These are phyloP conservation scores for Tetragnatha versicolor DNA, from an alignment of 1,140 invertebrate species.

Conservation along the genomic window DNA sequence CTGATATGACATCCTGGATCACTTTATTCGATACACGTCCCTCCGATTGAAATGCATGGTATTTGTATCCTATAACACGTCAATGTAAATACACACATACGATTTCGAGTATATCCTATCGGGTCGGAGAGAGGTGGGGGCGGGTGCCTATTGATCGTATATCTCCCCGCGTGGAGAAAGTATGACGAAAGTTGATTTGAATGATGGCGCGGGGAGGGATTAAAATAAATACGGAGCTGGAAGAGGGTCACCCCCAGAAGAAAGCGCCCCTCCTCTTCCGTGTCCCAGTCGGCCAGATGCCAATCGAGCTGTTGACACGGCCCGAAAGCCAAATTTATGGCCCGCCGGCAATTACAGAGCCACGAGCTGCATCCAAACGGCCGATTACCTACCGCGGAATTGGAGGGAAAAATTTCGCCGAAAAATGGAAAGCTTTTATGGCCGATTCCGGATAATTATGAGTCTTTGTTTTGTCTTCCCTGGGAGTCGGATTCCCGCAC, in stretches of 20 bases:
- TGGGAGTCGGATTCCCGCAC: background rate
- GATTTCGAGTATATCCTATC: too few species aligned
- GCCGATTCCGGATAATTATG: conserved; percentile 41
- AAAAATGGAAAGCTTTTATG: conserved; percentile 40
- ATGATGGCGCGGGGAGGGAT: conserved; percentile 10
- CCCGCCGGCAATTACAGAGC: conserved; percentile 47
- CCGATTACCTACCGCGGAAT: conserved; percentile 42
- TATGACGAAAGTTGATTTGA: too few species aligned
- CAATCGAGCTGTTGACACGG: conserved; percentile 52
- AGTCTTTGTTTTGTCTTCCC: background rate
- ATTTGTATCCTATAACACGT: too few species aligned
- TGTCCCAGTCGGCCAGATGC: conserved; percentile 45
- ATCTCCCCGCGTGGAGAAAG: too few species aligned
- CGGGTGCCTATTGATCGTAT: too few species aligned
- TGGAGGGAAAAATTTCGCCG: conserved; percentile 4
- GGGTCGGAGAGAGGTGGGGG: too few species aligned
- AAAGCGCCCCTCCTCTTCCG: conserved; percentile 50
- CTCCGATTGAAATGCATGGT: too few species aligned
- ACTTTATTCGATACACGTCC: too few species aligned
- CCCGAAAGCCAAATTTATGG: conserved; percentile 50
- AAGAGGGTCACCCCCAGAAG: conserved; percentile 45
- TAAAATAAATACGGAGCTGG: conserved; percentile 28
- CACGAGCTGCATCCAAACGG: conserved; percentile 53
- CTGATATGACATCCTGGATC: too few species aligned
- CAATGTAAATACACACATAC: too few species aligned